Conservation (phyloP, 1,140 invertebrate species). For the Leguminivora glycinivorella region DNA sequence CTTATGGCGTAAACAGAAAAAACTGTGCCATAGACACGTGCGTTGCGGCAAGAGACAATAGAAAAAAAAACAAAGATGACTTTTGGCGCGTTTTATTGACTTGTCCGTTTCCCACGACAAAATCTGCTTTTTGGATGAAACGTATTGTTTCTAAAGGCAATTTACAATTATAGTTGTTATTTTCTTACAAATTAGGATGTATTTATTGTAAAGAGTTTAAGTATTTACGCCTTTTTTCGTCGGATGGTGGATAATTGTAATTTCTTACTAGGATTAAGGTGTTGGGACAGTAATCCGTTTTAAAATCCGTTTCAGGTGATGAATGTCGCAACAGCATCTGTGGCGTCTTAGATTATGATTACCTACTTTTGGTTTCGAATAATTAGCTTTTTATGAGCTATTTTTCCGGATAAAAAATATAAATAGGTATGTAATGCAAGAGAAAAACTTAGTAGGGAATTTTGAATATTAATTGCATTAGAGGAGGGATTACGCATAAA, state of each 20-base stretch:
- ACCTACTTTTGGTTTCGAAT: background rate
- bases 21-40: slow-evolving; percentile 66
- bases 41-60: slow-evolving; percentile 66
- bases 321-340: slow-evolving; percentile 17
- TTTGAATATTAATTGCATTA: too few species aligned
- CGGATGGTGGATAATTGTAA: background rate
- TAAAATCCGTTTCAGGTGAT: slow-evolving; percentile 24
- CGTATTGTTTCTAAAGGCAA: background rate
- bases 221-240: background rate
- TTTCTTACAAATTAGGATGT: background rate
- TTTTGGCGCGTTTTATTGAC: slow-evolving; percentile 50
- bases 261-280: slow-evolving; percentile 12
- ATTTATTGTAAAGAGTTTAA: background rate
- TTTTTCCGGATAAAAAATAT: too few species aligned
- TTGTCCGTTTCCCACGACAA: slow-evolving; percentile 48
- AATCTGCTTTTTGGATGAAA: background rate
- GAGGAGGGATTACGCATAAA: too few species aligned
- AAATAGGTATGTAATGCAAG: too few species aligned
- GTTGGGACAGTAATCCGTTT: slow-evolving; percentile 1
- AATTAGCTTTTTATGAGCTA: background rate
- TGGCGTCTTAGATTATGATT: background rate
- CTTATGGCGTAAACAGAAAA: slow-evolving; percentile 37
- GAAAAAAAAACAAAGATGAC: slow-evolving; percentile 50
- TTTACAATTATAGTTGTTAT: background rate
- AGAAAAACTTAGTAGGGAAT: too few species aligned